Percentiles rank a stretch among this genome's conserved stretches.
phyloP scores from a whole-genome alignment of 2,797 vertebrate genomes.

The Melanotaenia trifasciata region DNA sequence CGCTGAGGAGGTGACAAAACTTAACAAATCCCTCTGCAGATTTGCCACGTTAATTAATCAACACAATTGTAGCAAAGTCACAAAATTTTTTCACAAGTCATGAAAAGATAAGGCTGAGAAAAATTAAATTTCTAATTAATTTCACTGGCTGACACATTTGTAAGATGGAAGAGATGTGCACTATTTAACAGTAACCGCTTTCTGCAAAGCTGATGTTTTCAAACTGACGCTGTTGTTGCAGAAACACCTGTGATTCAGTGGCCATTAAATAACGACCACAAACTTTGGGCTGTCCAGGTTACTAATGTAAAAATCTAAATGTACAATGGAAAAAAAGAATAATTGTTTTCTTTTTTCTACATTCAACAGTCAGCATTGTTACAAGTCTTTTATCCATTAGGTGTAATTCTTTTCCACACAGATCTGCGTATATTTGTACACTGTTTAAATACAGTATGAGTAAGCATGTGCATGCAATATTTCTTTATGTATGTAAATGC shows the following conservation, averaged over 20 bases:
- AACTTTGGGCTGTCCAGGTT: neutral
- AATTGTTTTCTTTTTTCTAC: conserved; percentile 3
- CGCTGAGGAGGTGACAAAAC: neutral
- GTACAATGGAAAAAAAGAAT: neutral
- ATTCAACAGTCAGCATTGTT: conserved; percentile 24
- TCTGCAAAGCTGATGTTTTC: neutral
- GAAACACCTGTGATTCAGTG: neutral
- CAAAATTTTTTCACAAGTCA: neutral
- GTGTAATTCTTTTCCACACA: conserved; percentile 9
- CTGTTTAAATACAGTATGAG: too few species aligned
- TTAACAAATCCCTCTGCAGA: conserved; percentile 5
- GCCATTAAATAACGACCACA: neutral
- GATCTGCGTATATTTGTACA: neutral
- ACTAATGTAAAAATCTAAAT: conserved; percentile 1
- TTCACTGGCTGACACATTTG: neutral
- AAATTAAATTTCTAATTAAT: neutral
- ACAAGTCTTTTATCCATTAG: conserved; percentile 12
- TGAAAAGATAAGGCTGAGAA: neutral
- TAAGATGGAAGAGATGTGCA: neutral
- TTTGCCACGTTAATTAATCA: neutral
- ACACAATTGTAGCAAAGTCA: too few species aligned
- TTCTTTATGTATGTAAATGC: too few species aligned
- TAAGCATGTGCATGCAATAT: too few species aligned
- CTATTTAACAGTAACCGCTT: neutral
- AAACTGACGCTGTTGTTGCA: neutral